Conservation (phyloP, 2,888 invertebrate species). For the Dugesia japonica region DNA sequence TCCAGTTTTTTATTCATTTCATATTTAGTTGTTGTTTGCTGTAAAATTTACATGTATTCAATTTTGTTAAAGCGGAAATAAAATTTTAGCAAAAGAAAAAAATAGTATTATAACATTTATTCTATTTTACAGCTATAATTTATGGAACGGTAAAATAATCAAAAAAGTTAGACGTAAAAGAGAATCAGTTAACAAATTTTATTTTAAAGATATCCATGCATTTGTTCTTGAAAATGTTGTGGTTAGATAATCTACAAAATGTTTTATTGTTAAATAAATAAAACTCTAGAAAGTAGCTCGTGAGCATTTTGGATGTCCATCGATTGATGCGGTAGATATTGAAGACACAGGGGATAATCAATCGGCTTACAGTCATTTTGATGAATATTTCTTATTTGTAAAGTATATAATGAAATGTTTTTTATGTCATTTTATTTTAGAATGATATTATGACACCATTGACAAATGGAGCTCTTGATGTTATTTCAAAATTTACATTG, state of each 20-base stretch:
- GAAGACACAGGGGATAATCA: not conserved
- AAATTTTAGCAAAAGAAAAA: no score
- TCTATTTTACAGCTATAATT: not conserved
- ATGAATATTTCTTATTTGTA: not conserved
- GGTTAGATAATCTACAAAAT: not conserved
- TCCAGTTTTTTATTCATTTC: no score
- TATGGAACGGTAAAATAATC: not conserved
- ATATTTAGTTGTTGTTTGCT: no score
- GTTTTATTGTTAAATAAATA: not conserved
- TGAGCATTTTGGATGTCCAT: not conserved
- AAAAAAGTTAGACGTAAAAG: not conserved
- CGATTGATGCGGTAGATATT: not conserved
- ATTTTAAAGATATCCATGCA: not conserved
- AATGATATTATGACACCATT: not conserved
- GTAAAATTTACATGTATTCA: no score
- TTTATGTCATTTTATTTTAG: no score
- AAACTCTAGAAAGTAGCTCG: not conserved
- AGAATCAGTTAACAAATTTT: not conserved
- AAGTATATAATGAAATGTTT: no score
- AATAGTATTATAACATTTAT: no score
- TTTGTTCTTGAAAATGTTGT: not conserved
- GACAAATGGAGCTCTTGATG: not conserved
- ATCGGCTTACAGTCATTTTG: not conserved
- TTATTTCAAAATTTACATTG: not conserved
- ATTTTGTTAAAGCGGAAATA: no score